phyloP scores from a whole-genome alignment of 1,140 invertebrate species.

The Calycopis cecrops region DNA sequence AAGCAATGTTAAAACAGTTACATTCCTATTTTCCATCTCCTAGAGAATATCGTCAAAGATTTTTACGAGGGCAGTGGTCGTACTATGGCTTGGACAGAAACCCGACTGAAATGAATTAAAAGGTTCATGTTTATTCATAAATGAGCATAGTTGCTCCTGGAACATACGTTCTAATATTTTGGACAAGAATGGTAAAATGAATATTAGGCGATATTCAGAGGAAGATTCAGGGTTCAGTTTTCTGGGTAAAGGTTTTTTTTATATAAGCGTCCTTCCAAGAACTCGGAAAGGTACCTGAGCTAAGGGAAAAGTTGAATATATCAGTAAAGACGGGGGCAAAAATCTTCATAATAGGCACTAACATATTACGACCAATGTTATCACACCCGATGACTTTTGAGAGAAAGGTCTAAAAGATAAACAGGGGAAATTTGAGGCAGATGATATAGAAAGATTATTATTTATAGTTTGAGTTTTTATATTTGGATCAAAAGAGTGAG shows the following conservation, averaged over 20 bases:
- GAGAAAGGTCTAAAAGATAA: too few relatives aligned
- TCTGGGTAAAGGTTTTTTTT: neutral
- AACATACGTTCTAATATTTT: conserved; percentile 25
- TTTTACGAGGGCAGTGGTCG: neutral
- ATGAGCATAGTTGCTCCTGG: conserved; percentile 19
- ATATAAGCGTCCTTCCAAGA: neutral
- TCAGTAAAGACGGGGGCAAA: neutral
- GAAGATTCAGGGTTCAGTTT: neutral
- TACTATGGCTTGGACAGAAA: conserved; percentile 25
- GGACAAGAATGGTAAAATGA: conserved; percentile 27
- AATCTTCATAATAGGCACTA: too few relatives aligned
- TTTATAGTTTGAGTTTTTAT: neutral
- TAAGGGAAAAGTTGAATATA: too few relatives aligned
- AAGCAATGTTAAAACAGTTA: conserved; percentile 19
- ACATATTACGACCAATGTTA: too few relatives aligned
- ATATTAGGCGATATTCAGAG: conserved; percentile 14
- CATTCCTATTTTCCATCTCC: conserved; percentile 2
- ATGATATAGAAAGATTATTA: too few relatives aligned
- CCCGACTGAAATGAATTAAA: conserved; percentile 26
- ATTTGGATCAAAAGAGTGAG: neutral
- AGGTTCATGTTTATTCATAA: conserved; percentile 18
- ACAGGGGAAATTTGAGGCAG: too few relatives aligned
- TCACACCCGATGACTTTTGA: too few relatives aligned
- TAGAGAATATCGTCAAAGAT: conserved; percentile 18
- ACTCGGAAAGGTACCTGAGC: too few relatives aligned